Base-by-base conservation (phyloP, 2,888 invertebrate species). In the Andrena praecox region DNA sequence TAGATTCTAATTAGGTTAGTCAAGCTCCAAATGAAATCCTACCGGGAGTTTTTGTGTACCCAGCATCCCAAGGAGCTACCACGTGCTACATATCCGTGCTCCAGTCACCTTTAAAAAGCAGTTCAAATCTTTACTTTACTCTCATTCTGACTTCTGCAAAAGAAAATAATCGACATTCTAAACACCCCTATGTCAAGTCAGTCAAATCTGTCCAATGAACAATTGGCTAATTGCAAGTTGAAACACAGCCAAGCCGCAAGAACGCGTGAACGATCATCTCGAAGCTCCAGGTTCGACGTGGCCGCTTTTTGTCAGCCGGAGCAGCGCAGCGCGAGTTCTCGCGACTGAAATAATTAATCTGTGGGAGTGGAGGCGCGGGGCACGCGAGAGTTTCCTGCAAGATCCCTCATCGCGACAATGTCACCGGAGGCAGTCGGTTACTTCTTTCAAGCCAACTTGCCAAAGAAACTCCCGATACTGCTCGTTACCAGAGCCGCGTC, bases 301-400 rank as follows among this genome's bases (percentile, higher is more conserved):
- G 33, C 24, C 20, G 29, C 16, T 27, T 48, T 63, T 80, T 68
- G 68, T 62, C 27, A 31, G n/a, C 12, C n/a, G 29, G 20, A 56
- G 12, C 35, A 2, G 31, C 68, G 31, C 54, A 42, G 81, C 69
- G 74, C 68, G 84, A 82, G 83, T 89, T 88, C 84, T 90, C 86
- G 90, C 89, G 87, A 82, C 85, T 84, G 85, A 85, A 87, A 90
- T 90, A 90, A 90, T 90, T 90, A 90, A 90, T 90, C 90, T 86
- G 84, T 85, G 73, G 69, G 71, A 82, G 85, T 85, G 84, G 70
- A 72, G 85, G 89, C 84, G 80, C 79, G 78, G 82, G 74, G 70
- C 70, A 76, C 72, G 20, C 42, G 70, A 35, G 73, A 64, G 62
- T 77, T 77, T 75, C 74, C 79, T 27, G 76, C 66, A 52, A 75